Percentiles rank a stretch among this genome's conserved stretches.
Evolutionary conservation across 2,113 vertebrate genomes (phyloP).

Genomic region (Oryzias curvinotus): DNA sequence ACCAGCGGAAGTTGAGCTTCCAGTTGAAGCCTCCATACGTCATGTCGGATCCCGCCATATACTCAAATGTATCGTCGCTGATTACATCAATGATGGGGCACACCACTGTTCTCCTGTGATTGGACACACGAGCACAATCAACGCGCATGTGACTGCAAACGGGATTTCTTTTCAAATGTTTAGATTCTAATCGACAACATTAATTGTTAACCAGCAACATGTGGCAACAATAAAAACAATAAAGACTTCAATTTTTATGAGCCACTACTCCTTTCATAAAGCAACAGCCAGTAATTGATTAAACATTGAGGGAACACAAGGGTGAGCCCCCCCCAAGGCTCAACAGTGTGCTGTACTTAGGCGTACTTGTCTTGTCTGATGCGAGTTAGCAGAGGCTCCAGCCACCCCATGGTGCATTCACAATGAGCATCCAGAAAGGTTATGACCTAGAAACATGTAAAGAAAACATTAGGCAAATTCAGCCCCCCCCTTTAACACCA

Average conservation of each 20-base stretch:
- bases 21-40: slow-evolving; percentile 99
- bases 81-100: slow-evolving; percentile 99
- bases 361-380: slow-evolving; percentile 94
- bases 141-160: background rate
- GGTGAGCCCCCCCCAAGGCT: slow-evolving; percentile 46
- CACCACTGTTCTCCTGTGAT: slow-evolving; percentile 89
- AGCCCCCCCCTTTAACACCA: slow-evolving; percentile 13
- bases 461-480: slow-evolving; percentile 26
- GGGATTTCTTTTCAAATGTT: background rate
- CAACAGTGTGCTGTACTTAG: slow-evolving; percentile 41
- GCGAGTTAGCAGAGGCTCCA: slow-evolving; percentile 93
- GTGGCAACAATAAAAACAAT: slow-evolving; percentile 17
- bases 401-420: slow-evolving; percentile 96
- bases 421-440: slow-evolving; percentile 98
- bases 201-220: slow-evolving; percentile 26
- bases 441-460: slow-evolving; percentile 77
- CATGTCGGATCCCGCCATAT: slow-evolving; percentile 99
- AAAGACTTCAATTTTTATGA: slow-evolving; percentile 11
- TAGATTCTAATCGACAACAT: slow-evolving; percentile 11
- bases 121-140: slow-evolving; percentile 9
- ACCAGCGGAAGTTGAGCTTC: slow-evolving; percentile 99
- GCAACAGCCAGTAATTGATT: slow-evolving; percentile 59
- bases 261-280: slow-evolving; percentile 17
- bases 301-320: slow-evolving; percentile 64
- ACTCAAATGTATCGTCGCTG: slow-evolving; percentile 98